Evolutionary conservation across 2,888 invertebrate species (phyloP).

Genomic region (Chrysolina oricalcia): DNA sequence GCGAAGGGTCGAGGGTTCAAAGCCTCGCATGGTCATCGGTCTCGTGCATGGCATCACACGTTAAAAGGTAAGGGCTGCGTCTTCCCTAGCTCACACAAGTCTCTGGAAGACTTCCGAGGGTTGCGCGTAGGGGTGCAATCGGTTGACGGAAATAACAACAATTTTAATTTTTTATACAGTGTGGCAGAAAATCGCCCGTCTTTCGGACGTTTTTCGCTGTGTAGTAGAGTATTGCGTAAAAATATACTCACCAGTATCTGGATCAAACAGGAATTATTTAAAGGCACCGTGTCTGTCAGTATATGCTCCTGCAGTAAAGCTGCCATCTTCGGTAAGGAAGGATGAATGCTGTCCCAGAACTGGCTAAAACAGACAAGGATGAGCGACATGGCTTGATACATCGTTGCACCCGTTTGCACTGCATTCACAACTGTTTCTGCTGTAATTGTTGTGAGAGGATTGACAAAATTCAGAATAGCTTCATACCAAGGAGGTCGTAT

Average conservation of each 20-base stretch:
- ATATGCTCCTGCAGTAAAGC: slow-evolving; percentile 79
- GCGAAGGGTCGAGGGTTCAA: too few relatives aligned
- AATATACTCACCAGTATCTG: slow-evolving; percentile 76
- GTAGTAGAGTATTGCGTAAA: too few relatives aligned
- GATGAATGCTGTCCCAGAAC: slow-evolving; percentile 80
- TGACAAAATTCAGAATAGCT: slow-evolving; percentile 79
- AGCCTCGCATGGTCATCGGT: too few relatives aligned
- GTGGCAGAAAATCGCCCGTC: too few relatives aligned
- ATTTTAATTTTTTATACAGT: too few relatives aligned
- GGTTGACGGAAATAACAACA: too few relatives aligned
- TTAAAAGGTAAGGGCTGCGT: too few relatives aligned
- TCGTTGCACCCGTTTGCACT: slow-evolving; percentile 83
- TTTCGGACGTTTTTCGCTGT: too few relatives aligned
- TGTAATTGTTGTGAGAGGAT: slow-evolving; percentile 78
- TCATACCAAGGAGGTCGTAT: slow-evolving; percentile 85
- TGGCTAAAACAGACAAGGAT: slow-evolving; percentile 82
- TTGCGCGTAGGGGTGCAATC: too few relatives aligned
- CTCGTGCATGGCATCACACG: too few relatives aligned
- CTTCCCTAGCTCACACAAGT: too few relatives aligned
- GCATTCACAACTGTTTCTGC: slow-evolving; percentile 81
- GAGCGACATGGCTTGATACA: slow-evolving; percentile 87
- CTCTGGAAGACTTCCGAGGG: too few relatives aligned
- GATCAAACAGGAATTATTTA: slow-evolving; percentile 81
- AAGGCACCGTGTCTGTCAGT: slow-evolving; percentile 81
- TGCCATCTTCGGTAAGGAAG: slow-evolving; percentile 73